Percentiles rank a stretch among this genome's conserved stretches.
phyloP scores from a whole-genome alignment of 2,888 invertebrate species.

The Nymphalis polychloros region DNA sequence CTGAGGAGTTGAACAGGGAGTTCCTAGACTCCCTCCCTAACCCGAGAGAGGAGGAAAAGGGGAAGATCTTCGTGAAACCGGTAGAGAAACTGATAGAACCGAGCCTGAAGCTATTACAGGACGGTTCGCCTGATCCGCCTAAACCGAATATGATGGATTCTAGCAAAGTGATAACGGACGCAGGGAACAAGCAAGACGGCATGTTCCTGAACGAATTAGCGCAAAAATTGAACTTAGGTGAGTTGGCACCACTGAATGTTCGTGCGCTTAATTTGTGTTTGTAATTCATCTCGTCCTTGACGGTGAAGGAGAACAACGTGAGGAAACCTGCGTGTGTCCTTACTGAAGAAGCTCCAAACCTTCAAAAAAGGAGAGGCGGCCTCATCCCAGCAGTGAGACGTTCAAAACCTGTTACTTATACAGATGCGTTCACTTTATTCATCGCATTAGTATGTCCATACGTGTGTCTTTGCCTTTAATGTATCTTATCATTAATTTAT shows the following conservation, averaged over 20 bases:
- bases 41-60: slow-evolving; percentile 51
- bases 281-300: no score
- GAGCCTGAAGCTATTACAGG: slow-evolving; percentile 20
- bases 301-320: no score
- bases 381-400: no score
- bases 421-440: no score
- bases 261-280: no score
- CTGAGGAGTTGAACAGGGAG: slow-evolving; percentile 69
- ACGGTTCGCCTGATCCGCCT: background rate
- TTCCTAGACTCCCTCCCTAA: slow-evolving; percentile 68
- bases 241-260: slow-evolving; percentile 34
- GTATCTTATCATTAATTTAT: no score
- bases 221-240: slow-evolving; percentile 55
- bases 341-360: no score
- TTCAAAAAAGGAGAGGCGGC: no score
- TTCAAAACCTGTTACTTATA: no score
- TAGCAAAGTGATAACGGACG: slow-evolving; percentile 36
- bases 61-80: slow-evolving; percentile 64
- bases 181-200: slow-evolving; percentile 39
- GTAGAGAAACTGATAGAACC: slow-evolving; percentile 58
- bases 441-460: no score
- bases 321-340: no score
- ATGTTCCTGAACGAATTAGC: slow-evolving; percentile 48
- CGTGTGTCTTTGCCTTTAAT: no score
- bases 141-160: slow-evolving; percentile 14